Conservation (phyloP, 1,140 invertebrate genomes). For the Drosophila sp. region DNA sequence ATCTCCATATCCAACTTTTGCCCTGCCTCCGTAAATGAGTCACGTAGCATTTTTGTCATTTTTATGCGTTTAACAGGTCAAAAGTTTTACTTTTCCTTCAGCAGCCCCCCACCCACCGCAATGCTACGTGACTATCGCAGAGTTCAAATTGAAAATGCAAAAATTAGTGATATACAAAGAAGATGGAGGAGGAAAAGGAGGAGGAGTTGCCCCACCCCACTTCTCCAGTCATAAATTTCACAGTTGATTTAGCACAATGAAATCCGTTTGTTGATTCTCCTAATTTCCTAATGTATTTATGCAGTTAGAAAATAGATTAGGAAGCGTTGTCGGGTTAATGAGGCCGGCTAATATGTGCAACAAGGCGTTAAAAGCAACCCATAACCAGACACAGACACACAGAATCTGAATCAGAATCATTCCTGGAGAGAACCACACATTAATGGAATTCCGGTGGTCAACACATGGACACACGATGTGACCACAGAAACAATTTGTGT, state of each 20-base stretch:
- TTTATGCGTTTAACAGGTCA: slow-evolving; percentile 70
- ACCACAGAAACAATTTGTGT: slow-evolving; percentile 27
- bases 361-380: slow-evolving; percentile 59
- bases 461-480: slow-evolving; percentile 20
- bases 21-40: slow-evolving; percentile 56
- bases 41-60: slow-evolving; percentile 76
- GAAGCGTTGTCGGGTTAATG: slow-evolving; percentile 42
- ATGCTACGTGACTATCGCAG: slow-evolving; percentile 56
- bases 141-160: slow-evolving; percentile 69
- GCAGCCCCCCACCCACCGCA: slow-evolving; percentile 29
- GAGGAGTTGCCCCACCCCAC: not conserved
- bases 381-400: slow-evolving; percentile 36
- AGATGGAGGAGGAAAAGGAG: not conserved
- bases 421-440: slow-evolving; percentile 16
- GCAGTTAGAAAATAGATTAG: slow-evolving; percentile 53
- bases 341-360: slow-evolving; percentile 74
- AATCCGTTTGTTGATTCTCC: slow-evolving; percentile 41
- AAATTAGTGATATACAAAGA: slow-evolving; percentile 62
- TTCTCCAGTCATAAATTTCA: slow-evolving; percentile 68
- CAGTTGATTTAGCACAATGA: slow-evolving; percentile 58
- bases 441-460: slow-evolving; percentile 26
- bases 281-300: slow-evolving; percentile 60
- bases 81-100: slow-evolving; percentile 19
- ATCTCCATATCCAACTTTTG: slow-evolving; percentile 14
- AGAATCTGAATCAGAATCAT: not conserved